Evolutionary conservation across 1,140 invertebrate species (phyloP).

Genomic region (Sycophaga agraensis): DNA sequence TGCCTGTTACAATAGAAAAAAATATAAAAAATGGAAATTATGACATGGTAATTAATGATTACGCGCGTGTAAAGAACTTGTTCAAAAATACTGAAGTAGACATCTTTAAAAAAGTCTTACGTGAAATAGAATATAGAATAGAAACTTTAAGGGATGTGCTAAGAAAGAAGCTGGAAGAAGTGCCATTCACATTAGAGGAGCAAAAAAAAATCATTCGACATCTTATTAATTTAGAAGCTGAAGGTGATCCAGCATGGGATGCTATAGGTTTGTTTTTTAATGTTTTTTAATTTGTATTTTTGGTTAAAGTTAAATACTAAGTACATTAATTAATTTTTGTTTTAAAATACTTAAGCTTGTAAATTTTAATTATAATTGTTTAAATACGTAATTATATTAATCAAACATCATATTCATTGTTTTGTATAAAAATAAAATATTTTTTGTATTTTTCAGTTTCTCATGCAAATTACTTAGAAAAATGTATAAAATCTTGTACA

Average conservation of each 20-base stretch:
- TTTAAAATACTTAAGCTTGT: too few relatives aligned
- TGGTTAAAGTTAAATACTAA: constrained; percentile 5
- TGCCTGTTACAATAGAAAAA: constrained; percentile 90
- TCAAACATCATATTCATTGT: not conserved
- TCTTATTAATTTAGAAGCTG: constrained; percentile 69
- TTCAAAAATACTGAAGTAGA: constrained; percentile 93
- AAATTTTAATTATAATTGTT: not conserved
- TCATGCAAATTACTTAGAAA: constrained; percentile 51
- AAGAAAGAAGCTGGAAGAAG: constrained; percentile 79
- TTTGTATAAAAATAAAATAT: not conserved
- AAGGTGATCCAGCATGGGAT: constrained; percentile 90
- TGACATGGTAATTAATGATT: constrained; percentile 97
- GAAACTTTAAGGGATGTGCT: constrained; percentile 78
- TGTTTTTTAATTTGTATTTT: not conserved
- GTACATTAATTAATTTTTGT: too few relatives aligned
- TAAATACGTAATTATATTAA: not conserved
- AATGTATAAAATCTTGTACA: constrained; percentile 45
- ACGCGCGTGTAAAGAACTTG: constrained; percentile 91
- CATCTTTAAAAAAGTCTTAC: constrained; percentile 82
- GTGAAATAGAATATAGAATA: constrained; percentile 89
- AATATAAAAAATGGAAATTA: constrained; percentile 95
- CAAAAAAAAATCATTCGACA: constrained; percentile 90
- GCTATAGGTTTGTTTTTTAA: constrained; percentile 64
- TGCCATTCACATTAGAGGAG: constrained; percentile 87
- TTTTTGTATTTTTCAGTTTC: constrained; percentile 39